These are phyloP conservation scores for Alviniconcha strummeri DNA, from an alignment of 2,888 invertebrate genomes.

Conservation along the genomic window DNA sequence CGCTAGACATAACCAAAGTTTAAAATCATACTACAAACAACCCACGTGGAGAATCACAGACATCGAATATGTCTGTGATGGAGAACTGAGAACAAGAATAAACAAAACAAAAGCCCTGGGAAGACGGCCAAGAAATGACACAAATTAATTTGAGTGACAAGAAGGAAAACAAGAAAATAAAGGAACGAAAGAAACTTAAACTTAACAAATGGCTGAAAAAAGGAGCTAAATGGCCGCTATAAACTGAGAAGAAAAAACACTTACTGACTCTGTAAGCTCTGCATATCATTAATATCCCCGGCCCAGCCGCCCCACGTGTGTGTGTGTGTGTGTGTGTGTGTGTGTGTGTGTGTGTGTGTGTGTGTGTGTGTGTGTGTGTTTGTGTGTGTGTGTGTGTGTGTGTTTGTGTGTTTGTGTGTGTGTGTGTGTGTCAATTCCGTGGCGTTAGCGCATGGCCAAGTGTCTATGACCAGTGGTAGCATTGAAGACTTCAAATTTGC, in stretches of 20 bases:
- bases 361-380: neutral
- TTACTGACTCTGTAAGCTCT: neutral
- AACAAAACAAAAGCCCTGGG: too few species aligned
- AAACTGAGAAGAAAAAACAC: neutral
- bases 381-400: neutral
- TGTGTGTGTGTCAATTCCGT: too few species aligned
- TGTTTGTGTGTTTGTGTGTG: too few species aligned
- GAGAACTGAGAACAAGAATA: too few species aligned
- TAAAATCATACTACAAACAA: too few species aligned
- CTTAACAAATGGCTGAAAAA: neutral
- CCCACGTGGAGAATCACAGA: too few species aligned
- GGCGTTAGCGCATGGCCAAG: too few species aligned
- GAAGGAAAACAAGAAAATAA: neutral
- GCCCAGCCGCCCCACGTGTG: neutral
- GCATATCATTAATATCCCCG: neutral
- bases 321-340: neutral
- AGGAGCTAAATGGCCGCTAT: too few species aligned
- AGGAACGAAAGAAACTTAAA: neutral
- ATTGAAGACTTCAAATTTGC: neutral
- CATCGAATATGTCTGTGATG: too few species aligned
- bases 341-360: slow-evolving; percentile 18
- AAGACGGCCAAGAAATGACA: neutral
- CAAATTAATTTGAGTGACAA: neutral
- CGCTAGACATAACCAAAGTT: too few species aligned
- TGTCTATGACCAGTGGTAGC: too few species aligned